phyloP scores from a whole-genome alignment of 64 coral and sea anemone species.

The Platygyra sinensis region DNA sequence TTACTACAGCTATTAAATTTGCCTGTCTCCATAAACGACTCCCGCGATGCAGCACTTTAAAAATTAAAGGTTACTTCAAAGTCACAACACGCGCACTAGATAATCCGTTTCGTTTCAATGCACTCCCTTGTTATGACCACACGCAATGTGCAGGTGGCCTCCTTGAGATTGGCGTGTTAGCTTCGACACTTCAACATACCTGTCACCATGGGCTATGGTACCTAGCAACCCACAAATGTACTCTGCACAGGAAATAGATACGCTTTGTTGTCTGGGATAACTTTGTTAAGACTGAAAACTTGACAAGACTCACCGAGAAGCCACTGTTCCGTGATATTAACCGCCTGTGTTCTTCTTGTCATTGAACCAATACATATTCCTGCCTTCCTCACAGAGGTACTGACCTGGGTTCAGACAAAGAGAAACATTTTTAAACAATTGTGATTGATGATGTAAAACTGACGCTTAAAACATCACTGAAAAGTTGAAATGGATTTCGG shows the following conservation, averaged over 20 bases:
- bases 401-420: constrained; percentile 47
- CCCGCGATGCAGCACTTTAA: background rate
- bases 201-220: no score
- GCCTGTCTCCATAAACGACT: background rate
- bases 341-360: constrained; percentile 57
- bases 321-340: constrained; percentile 84
- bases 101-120: background rate
- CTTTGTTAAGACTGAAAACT: background rate
- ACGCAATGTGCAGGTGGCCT: background rate
- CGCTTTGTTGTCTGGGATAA: background rate
- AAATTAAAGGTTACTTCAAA: background rate
- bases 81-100: background rate
- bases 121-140: background rate
- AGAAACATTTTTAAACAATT: background rate
- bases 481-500: no score
- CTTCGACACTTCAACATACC: no score
- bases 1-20: no score
- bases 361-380: constrained; percentile 75
- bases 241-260: no score
- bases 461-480: no score
- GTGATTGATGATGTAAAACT: background rate
- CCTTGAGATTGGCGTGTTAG: background rate
- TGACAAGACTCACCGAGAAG: constrained; percentile 59
- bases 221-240: no score
- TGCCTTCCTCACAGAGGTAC: constrained; percentile 80